These are phyloP conservation scores for Drosophila nigritarsus DNA, from an alignment of 2,888 invertebrate genomes.

Conservation along the genomic window DNA sequence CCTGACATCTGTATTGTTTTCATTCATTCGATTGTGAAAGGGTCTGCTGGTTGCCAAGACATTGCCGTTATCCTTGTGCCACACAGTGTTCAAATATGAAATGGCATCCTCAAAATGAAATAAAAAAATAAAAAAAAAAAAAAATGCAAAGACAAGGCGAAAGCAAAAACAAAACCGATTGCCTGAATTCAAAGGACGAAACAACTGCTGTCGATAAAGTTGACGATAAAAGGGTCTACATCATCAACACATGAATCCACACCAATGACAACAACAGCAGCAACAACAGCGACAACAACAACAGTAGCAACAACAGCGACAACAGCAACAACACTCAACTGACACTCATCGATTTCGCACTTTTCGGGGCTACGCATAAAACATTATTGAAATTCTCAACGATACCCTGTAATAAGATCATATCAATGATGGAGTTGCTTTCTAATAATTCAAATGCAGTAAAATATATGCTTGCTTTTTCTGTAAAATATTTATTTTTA, in stretches of 20 bases:
- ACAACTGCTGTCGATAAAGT: conserved; percentile 54
- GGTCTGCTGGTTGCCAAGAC: neutral
- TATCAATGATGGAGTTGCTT: neutral
- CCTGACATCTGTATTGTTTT: neutral
- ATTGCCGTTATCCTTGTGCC: conserved; percentile 8
- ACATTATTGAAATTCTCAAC: neutral
- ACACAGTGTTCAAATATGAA: conserved; percentile 37
- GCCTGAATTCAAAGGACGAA: conserved; percentile 43
- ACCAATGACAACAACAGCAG: neutral
- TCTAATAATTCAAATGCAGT: neutral
- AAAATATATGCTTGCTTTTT: neutral
- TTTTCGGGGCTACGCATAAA: conserved; percentile 15
- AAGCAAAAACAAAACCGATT: conserved; percentile 22
- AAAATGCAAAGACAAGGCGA: neutral
- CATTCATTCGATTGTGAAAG: conserved; percentile 6
- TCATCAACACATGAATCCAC: conserved; percentile 9
- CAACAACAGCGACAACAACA: neutral
- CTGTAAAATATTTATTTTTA: neutral
- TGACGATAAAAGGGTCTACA: conserved; percentile 42
- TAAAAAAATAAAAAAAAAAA: neutral
- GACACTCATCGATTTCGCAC: neutral
- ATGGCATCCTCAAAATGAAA: conserved; percentile 18
- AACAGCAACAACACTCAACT: neutral
- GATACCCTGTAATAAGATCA: conserved; percentile 9
- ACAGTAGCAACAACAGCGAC: neutral